Base-by-base conservation (phyloP, 2,888 invertebrate species). In the Heterodera filipjevi region DNA sequence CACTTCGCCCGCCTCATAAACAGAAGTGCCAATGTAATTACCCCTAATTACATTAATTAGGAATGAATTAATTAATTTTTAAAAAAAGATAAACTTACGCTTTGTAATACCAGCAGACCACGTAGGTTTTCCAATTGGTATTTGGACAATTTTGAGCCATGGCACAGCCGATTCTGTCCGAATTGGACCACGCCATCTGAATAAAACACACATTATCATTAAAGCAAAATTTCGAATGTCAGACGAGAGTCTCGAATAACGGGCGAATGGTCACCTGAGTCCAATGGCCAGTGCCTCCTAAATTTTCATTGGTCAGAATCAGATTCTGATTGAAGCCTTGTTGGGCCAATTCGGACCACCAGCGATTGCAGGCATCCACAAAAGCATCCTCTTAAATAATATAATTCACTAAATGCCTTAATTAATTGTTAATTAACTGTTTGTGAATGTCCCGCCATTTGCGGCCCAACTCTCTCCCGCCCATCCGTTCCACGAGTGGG, bases 341-440 rank as follows among this genome's bases (percentile, higher is more conserved):
- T 16, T 84, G 77, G 16, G 76, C 77, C 16, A 84, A 70, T 71
- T 84, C 84, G 10, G 73, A 68, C 84, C 84, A 84, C 84, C 84
- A 84, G 19, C 77, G 72, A 33, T 76, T 70, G 22, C 80, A 81
- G 12, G 82, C 81, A 75, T 81, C 64, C n/a, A 71, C 59, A 19
- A 76, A n/a, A 27, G 80, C 66, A 30, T 49, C n/a, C 19, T 66
- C 79, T 59, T 44, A n/a, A 46, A 53, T 35, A 35, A 27, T 39
- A 16, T 22, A 70, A 72, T 16, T 27, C 10, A 5, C 27, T 59
- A 27, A 19, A 22, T 16, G 19, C n/a, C 10, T 59, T 59, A 49
- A 49, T 49, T 49, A 14, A 3, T 3, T 59, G 8, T 10, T 27
- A 12, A 10, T 8, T 59, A 2, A 59, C 59, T 59, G 59, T n/a